Percentiles rank a stretch among this genome's conserved stretches.
Evolutionary conservation across 2,888 invertebrate genomes (phyloP).

Genomic region (Drosophila robusta): DNA sequence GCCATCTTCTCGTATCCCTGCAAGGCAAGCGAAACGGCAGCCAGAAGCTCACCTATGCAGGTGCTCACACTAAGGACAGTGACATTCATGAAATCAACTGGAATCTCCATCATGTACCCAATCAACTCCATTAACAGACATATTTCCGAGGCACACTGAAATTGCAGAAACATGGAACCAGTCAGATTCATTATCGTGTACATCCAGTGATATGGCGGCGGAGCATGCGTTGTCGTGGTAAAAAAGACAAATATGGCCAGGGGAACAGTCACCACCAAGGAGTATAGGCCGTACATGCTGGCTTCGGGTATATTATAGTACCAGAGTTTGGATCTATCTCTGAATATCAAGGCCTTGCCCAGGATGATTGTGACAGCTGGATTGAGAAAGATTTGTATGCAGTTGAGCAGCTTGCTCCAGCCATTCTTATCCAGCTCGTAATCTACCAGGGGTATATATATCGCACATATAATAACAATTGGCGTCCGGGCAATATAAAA

Average conservation of each 20-base stretch:
- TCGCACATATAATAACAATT: constrained; percentile 23
- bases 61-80: constrained; percentile 21
- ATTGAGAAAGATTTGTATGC: constrained; percentile 52
- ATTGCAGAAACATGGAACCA: constrained; percentile 40
- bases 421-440: constrained; percentile 66
- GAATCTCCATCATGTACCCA: constrained; percentile 25
- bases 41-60: constrained; percentile 19
- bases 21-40: constrained; percentile 28
- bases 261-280: constrained; percentile 31
- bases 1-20: constrained; percentile 57
- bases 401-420: constrained; percentile 75
- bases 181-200: constrained; percentile 35
- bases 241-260: constrained; percentile 17
- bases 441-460: constrained; percentile 65
- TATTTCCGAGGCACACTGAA: constrained; percentile 38
- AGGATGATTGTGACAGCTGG: constrained; percentile 42
- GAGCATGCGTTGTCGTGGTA: constrained; percentile 24
- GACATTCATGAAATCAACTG: constrained; percentile 35
- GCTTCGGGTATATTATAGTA: constrained; percentile 1
- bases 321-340: constrained; percentile 17
- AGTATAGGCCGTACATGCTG: background rate
- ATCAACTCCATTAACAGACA: constrained; percentile 24
- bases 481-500: constrained; percentile 47
- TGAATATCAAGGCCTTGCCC: constrained; percentile 29
- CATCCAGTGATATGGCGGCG: constrained; percentile 41